Conservation (phyloP, 2,113 vertebrate species). For the Procavia capensis region DNA sequence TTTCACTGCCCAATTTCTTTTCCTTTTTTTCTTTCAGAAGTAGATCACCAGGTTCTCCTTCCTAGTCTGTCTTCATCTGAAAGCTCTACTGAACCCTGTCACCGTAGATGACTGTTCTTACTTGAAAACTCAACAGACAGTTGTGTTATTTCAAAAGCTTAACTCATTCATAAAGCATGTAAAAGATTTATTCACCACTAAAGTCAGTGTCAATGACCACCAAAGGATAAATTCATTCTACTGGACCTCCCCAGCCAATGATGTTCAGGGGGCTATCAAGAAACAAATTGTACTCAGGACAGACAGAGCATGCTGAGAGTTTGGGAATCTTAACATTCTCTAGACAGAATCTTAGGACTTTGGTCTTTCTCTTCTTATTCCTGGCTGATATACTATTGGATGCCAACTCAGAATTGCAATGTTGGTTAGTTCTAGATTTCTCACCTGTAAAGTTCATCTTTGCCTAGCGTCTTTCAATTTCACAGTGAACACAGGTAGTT, state of each 20-base stretch:
- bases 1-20: no score
- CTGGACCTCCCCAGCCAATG: slow-evolving; percentile 40
- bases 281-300: not conserved
- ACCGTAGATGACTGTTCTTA: no score
- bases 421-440: slow-evolving; percentile 55
- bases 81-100: no score
- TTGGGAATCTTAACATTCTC: not conserved
- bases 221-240: slow-evolving; percentile 62
- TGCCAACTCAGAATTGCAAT: slow-evolving; percentile 26
- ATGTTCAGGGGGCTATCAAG: not conserved
- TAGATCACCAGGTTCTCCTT: no score
- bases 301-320: not conserved
- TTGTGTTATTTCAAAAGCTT: no score
- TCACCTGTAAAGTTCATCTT: slow-evolving; percentile 51
- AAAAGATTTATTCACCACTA: slow-evolving; percentile 62
- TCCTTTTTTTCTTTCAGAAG: no score
- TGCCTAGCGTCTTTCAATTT: slow-evolving; percentile 56
- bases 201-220: slow-evolving; percentile 49
- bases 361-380: not conserved
- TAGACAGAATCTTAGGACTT: not conserved
- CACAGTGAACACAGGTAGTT: not conserved
- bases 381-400: slow-evolving; percentile 2
- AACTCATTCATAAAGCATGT: slow-evolving; percentile 67
- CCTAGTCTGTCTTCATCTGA: no score
- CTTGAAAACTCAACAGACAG: no score